These are phyloP conservation scores for Agriopis leucophaearia DNA, from an alignment of 2,888 invertebrate species.

Conservation along the genomic window DNA sequence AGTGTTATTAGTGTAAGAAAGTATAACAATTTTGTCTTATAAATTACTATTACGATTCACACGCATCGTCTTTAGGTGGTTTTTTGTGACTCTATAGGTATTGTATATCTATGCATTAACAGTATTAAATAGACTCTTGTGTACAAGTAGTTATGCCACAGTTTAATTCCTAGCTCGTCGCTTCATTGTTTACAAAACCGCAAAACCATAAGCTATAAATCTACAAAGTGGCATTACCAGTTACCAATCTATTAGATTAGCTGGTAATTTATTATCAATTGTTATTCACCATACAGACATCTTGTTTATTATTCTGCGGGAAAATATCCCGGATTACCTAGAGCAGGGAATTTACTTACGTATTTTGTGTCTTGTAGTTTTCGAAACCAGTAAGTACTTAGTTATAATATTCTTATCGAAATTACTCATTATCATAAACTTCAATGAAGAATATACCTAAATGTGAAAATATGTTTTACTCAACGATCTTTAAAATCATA, in stretches of 20 bases:
- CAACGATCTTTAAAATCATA: too few relatives aligned
- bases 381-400: not conserved
- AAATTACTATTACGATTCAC: too few relatives aligned
- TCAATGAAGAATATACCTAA: too few relatives aligned
- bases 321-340: slow-evolving; percentile 14
- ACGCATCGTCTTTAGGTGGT: too few relatives aligned
- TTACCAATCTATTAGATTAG: slow-evolving; percentile 13
- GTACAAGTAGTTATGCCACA: not conserved
- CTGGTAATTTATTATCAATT: slow-evolving; percentile 23
- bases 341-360: not conserved
- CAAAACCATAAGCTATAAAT: slow-evolving; percentile 6
- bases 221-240: not conserved
- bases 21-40: too few relatives aligned
- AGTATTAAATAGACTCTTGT: not conserved
- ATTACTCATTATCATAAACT: not conserved
- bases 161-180: not conserved
- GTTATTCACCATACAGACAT: slow-evolving; percentile 12
- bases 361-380: slow-evolving; percentile 5
- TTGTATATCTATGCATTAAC: too few relatives aligned
- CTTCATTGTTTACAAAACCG: slow-evolving; percentile 1
- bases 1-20: too few relatives aligned
- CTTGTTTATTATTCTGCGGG: slow-evolving; percentile 25
- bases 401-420: not conserved
- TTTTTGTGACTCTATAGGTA: too few relatives aligned
- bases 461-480: not conserved